Evolutionary conservation across 2,888 invertebrate species (phyloP), one percentile per base, ranked within the genome.

Genomic region (Archips xylosteana): DNA sequence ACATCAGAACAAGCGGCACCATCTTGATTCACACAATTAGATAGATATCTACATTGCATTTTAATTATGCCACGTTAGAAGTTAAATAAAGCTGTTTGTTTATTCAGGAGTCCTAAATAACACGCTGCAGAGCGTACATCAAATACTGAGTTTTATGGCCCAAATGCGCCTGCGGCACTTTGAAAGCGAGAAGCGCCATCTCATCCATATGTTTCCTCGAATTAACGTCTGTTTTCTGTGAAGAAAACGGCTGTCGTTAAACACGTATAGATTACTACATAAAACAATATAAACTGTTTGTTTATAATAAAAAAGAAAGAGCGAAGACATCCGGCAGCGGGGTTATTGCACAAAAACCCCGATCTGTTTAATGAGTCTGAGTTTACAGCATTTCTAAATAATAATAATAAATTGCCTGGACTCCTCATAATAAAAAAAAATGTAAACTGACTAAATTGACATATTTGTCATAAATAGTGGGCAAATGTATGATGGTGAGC

Each of bases 171-270:
- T 80, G 91, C 92, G 93, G 94, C 92, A 89, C 92, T 94, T 93
- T 94, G 92, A 92, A 88, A 88, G 83, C 83, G 89, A 90, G 89
- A 84, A 94, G 92, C 90, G 89, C 90, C 92, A 90, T 91, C 89
- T 86, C 87, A 84, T 86, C 90, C 94, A 94, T 90, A 92, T 94
- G 94, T 88, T 94, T 94, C 94, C 94, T 92, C 87, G 94, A 93
- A 94, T 87, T 90, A 87, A 92, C 88, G 92, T 93, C 92, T 94
- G 94, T 92, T 93, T 94, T 94, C 94, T 88, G 86, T 89, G 92
- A 93, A 94, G 84, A 89, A 90, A 92, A 92, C 88, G 84, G 79
- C 90, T 82, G 87, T 89, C 91, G 86, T 94, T 92, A 94, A 94
- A 88, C 89, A 83, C 82, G 82, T 87, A 86, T 89, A 90, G 88